A percentile compares a stretch with the other conserved stretches of the same genome.
Evolutionary conservation across 2,888 invertebrate genomes (phyloP).

Genomic region (Cephus runcator): DNA sequence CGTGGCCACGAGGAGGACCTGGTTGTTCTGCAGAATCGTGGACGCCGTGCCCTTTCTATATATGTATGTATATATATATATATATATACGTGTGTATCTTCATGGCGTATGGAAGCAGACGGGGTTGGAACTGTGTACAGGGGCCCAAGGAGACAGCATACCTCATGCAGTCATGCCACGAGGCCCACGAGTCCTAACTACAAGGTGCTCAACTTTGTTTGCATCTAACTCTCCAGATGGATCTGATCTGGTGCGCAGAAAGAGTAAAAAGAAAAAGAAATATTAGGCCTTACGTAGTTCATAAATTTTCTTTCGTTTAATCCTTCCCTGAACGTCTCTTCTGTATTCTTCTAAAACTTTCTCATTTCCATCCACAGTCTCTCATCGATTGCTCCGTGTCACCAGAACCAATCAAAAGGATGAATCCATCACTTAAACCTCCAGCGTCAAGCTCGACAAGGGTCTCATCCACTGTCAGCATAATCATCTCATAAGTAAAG

Average conservation of each 20-base stretch:
- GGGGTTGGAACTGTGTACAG: not conserved
- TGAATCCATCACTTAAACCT: not conserved
- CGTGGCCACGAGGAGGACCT: slow-evolving; percentile 10
- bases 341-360: not conserved
- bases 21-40: slow-evolving; percentile 23
- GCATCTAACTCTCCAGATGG: slow-evolving; percentile 33
- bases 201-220: slow-evolving; percentile 56
- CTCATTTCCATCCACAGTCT: not conserved
- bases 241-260: slow-evolving; percentile 8
- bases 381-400: not conserved
- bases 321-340: not conserved
- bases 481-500: not conserved
- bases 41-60: slow-evolving; percentile 14
- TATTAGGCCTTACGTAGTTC: not conserved
- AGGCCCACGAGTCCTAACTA: slow-evolving; percentile 42
- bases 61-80: not conserved
- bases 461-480: not conserved
- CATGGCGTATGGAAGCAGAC: not conserved
- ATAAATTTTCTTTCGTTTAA: not conserved
- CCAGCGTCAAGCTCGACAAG: not conserved
- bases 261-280: not conserved
- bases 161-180: slow-evolving; percentile 42
- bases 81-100: not conserved
- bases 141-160: slow-evolving; percentile 29
- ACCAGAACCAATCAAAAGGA: not conserved